Percentiles rank a stretch among this genome's conserved stretches.
Evolutionary conservation across 1,140 invertebrate species (phyloP).

Genomic region (Cydia amplana): DNA sequence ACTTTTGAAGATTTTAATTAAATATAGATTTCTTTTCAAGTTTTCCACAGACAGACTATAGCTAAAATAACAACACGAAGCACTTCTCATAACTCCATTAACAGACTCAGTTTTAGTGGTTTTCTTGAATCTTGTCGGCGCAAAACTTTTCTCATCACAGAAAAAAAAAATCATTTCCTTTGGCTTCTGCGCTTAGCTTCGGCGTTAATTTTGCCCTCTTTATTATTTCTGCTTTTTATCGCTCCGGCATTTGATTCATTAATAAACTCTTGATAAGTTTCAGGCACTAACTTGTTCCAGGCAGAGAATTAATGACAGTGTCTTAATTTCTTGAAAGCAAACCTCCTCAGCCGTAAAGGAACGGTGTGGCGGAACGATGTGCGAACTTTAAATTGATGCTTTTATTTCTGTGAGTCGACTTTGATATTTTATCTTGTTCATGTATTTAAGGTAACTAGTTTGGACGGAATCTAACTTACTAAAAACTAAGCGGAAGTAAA

Average conservation of each 20-base stretch:
- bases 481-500: background rate
- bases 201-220: conserved; percentile 28
- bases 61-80: conserved; percentile 40
- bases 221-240: conserved; percentile 40
- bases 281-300: conserved; percentile 29
- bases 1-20: background rate
- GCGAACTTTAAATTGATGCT: conserved; percentile 21
- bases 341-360: background rate
- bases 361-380: background rate
- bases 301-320: conserved; percentile 27
- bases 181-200: conserved; percentile 27
- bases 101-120: conserved; percentile 44
- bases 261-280: conserved; percentile 31
- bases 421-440: background rate
- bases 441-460: no score
- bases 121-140: conserved; percentile 47
- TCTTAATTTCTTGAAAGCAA: conserved; percentile 26
- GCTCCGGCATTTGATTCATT: conserved; percentile 25
- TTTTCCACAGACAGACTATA: conserved; percentile 29
- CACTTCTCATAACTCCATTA: conserved; percentile 52
- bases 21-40: background rate
- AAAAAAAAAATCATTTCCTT: conserved; percentile 50
- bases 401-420: conserved; percentile 14
- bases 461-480: background rate
- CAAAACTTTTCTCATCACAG: conserved; percentile 53